Evolutionary conservation across 37 sponge, comb jelly and placozoan genomes (phyloP).

Genomic region (Bolinopsis microptera): DNA sequence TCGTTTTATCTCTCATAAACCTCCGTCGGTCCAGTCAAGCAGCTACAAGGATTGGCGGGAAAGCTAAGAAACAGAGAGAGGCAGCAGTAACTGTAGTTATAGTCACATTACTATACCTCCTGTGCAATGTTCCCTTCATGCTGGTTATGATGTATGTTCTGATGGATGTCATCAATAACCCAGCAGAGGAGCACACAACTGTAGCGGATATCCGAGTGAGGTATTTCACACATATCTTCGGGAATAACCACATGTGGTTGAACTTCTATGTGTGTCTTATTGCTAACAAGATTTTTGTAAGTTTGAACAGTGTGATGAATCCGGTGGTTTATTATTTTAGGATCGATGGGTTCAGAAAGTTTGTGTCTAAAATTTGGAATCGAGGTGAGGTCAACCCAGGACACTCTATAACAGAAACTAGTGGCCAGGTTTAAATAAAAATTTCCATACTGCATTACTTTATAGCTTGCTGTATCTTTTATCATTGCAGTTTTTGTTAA

Average conservation of each 20-base stretch:
- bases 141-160: background rate
- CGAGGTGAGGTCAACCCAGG: background rate
- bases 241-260: background rate
- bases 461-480: too few relatives aligned
- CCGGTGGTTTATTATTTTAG: background rate
- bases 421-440: too few relatives aligned
- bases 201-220: background rate
- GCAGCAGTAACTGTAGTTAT: background rate
- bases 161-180: background rate
- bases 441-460: too few relatives aligned
- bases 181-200: background rate
- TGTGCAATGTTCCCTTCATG: background rate
- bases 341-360: background rate
- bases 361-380: background rate
- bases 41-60: background rate
- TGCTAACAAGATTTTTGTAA: background rate
- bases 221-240: background rate
- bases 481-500: too few relatives aligned
- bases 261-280: background rate
- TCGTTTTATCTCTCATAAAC: background rate
- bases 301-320: background rate
- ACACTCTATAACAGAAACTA: too few relatives aligned
- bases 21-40: background rate
- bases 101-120: background rate
- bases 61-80: background rate